Evolutionary conservation across 2,113 vertebrate genomes (phyloP), one percentile per base, ranked within the genome.

Genomic region (Setophaga kirtlandii): DNA sequence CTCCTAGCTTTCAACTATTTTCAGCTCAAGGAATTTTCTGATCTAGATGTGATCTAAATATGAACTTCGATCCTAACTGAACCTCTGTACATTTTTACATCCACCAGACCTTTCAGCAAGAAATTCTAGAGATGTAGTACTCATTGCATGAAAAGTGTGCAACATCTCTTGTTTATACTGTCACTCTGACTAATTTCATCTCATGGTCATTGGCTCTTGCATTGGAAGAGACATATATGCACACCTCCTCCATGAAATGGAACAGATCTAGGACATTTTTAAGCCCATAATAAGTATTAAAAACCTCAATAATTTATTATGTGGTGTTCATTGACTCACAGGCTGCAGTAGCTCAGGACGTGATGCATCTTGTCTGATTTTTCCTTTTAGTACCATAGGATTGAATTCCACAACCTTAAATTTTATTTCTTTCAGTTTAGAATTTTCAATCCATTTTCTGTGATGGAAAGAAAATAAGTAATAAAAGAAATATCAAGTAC

Each of bases 321-420:
- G 4, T 10, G 3, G 7, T 15, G 1, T 76, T 63, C 41, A 60
- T 65, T 58, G 92, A 98, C 99, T 99, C 96, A 99, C 99, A 42
- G 99, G 99, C 81, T 99, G 99, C 24, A 99, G 97, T 47, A 99
- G 96, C n/a, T 99, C 99, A 11, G 99, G 99, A 53, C 99, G 98
- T 2, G 99, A 97, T 1, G 99, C 98, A 83, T 99, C 99, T 27
- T 98, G 99, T 94, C 99, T 98, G 89, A 99, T 98, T 97, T 99
- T 99, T 81, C 99, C 99, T 96, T 97, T 98, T 21, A 99, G 97
- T 35, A 99, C 98, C 97, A 98, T 97, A 6, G 99, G 99, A 92
- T 99, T 99, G 96, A 99, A 99, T 92, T 99, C 99, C 89, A 99
- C 92, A 13, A 99, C 97, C 95, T 98, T 99, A 94, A 98, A 99